Evolutionary conservation across 2,113 vertebrate species (phyloP).

Genomic region (Connochaetes taurinus): DNA sequence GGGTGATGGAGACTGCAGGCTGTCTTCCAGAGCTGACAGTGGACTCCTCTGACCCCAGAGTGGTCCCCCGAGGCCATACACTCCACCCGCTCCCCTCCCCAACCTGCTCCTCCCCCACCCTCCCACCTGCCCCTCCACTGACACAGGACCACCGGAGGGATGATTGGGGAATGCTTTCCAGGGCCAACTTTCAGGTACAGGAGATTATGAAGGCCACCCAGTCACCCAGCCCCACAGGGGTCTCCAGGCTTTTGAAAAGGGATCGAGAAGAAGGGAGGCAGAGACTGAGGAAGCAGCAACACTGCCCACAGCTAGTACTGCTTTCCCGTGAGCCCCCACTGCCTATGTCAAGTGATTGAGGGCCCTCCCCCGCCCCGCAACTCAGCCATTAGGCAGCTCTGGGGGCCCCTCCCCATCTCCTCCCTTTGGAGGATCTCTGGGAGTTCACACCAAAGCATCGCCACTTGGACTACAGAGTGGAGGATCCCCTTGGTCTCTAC

Average conservation of each 20-base stretch:
- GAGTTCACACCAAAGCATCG: rapidly evolving
- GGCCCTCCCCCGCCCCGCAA: too few species aligned
- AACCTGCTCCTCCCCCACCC: background rate
- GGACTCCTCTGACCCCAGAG: background rate
- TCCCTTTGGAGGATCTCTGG: background rate
- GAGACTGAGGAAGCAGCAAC: background rate
- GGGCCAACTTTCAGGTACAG: background rate
- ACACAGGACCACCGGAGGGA: background rate
- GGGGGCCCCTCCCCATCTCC: rapidly evolving
- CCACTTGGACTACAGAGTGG: rapidly evolving
- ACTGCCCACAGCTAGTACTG: rapidly evolving
- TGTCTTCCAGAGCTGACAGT: background rate
- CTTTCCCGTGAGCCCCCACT: rapidly evolving
- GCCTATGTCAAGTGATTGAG: too few species aligned
- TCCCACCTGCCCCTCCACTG: background rate
- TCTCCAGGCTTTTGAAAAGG: background rate
- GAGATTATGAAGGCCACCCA: too few species aligned
- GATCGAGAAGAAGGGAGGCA: background rate
- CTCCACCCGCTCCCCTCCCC: background rate
- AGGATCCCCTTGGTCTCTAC: rapidly evolving
- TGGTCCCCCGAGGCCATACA: background rate
- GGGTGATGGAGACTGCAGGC: background rate
- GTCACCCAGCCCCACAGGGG: too few species aligned
- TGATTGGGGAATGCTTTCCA: too few species aligned
- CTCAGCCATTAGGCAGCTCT: background rate